Percentiles rank a stretch among this genome's conserved stretches.
Conservation (phyloP, 2,113 vertebrate species). For the Microcebus murinus region DNA sequence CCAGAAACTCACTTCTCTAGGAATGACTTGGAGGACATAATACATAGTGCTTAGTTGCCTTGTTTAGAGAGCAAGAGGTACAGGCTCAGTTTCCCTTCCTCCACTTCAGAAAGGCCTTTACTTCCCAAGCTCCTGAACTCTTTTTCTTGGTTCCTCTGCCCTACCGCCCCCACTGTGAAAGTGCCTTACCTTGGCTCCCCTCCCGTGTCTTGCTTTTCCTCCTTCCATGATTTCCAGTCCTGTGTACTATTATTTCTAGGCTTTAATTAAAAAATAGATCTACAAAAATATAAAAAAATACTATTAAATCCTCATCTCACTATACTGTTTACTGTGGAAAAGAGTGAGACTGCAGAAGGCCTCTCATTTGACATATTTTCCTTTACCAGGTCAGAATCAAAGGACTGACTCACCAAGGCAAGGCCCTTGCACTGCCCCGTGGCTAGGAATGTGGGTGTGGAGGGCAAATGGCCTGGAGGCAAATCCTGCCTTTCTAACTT, state of each 20-base stretch:
- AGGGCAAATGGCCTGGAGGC: background rate
- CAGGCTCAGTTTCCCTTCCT: background rate
- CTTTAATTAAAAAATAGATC: background rate
- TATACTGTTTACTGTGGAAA: background rate
- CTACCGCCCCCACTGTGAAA: background rate
- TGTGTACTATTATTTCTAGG: background rate
- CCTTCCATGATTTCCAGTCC: background rate
- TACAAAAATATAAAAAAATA: background rate
- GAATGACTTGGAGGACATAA: background rate
- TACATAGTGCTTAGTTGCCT: no score
- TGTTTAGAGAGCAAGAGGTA: background rate
- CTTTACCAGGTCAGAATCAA: background rate
- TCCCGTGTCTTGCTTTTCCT: background rate
- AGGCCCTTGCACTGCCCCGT: background rate
- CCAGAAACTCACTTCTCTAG: background rate
- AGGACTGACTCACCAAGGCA: background rate
- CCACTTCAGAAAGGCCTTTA: background rate
- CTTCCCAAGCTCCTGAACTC: background rate
- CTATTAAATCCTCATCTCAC: background rate
- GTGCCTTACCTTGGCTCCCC: background rate
- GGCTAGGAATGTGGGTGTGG: background rate
- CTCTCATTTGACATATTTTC: background rate
- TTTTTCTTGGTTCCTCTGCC: no score
- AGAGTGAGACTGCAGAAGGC: background rate
- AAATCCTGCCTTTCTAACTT: background rate